Base-by-base conservation (phyloP, 2,113 vertebrate genomes). In the Dissostichus mawsoni region DNA sequence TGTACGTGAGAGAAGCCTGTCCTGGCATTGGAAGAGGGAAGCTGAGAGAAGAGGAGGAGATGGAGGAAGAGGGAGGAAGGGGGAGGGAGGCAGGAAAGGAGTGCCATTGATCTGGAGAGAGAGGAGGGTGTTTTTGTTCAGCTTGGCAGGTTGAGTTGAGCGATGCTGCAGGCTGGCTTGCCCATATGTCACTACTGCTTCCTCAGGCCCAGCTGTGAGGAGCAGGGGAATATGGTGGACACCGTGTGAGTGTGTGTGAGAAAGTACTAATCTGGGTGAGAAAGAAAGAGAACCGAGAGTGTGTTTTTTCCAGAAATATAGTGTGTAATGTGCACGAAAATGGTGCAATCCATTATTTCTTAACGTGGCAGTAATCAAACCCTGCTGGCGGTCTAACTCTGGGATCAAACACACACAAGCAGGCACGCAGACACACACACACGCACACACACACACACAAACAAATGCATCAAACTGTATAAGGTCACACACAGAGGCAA, bases 311-410 rank as follows among this genome's bases (percentile, higher is more conserved):
- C 68, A 69, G 77, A 80, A 69, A 57, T 8, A 0, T 65, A 66
- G 69, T 81, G n/a, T n/a, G 68, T 63, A 65, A 59, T 64, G 71
- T 73, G 63, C 44, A 51, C 36, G 36, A 84, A 90, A 91, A 88
- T 79, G 78, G 66, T 85, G 80, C 77, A 77, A 93, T 92, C 81
- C 72, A 78, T 93, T 89, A 87, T 76, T 82, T 83, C 82, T 85
- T 85, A 90, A 87, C 74, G 14, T 76, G 82, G 58, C 66, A 44
- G 70, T 77, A 84, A 93, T 90, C 77, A 84, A 88, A 88, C 83
- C 88, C 18, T 71, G 73, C 81, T 76, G 78, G 73, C 45, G 71
- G 59, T 71, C 71, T 65, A 13, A 80, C 33, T 50, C n/a, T 51
- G 51, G n/a, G 51, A 48, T 59, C 23, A 70, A 25, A 76, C 82